phyloP scores from a whole-genome alignment of 2,797 vertebrate species.

The Xiphorhynchus erythropygius region DNA sequence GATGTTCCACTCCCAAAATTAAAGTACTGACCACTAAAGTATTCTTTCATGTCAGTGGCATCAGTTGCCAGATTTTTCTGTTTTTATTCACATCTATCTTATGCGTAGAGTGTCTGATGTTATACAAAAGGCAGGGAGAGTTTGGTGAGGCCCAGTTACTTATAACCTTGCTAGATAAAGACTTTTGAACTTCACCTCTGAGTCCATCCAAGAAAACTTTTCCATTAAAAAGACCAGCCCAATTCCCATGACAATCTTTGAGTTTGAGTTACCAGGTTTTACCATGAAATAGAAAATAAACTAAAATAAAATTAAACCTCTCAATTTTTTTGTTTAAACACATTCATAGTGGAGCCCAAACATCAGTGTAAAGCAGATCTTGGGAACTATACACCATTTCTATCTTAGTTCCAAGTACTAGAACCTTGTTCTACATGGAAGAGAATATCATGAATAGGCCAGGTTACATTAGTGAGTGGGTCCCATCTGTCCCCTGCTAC shows the following conservation, averaged over 20 bases:
- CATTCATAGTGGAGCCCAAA: neutral
- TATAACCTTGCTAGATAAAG: neutral
- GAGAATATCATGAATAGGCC: slow-evolving; percentile 75
- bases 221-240: neutral
- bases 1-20: neutral
- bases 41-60: neutral
- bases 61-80: neutral
- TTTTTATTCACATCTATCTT: neutral
- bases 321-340: neutral
- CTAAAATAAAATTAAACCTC: neutral
- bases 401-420: slow-evolving; percentile 29
- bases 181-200: neutral
- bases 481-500: slow-evolving; percentile 83
- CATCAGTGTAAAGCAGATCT: neutral
- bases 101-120: neutral
- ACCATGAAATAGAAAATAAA: neutral
- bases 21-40: neutral
- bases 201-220: neutral
- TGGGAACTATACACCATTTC: neutral
- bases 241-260: neutral
- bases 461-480: slow-evolving; percentile 74
- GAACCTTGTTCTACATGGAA: slow-evolving; percentile 36
- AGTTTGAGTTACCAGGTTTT: neutral
- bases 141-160: neutral
- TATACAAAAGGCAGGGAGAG: neutral